phyloP scores from a whole-genome alignment of 2,113 vertebrate species.

The Miniopterus natalensis region DNA sequence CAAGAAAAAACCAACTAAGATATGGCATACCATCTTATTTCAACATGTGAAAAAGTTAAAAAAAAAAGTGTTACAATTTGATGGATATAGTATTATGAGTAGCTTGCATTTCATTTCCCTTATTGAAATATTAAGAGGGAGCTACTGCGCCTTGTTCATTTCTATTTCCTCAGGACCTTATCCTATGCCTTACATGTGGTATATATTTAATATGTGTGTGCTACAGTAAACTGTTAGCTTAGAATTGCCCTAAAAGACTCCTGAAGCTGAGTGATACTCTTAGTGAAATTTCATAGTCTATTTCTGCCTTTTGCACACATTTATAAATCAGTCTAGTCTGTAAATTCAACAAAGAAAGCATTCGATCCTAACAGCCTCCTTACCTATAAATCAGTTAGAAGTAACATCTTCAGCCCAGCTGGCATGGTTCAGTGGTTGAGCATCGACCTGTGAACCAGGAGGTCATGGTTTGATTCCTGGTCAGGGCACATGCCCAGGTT shows the following conservation, averaged over 20 bases:
- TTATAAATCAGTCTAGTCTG: not conserved
- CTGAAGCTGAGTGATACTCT: not conserved
- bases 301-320: not conserved
- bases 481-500: no score
- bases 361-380: not conserved
- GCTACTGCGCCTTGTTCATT: not conserved
- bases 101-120: slow-evolving; percentile 26
- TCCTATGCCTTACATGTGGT: not conserved
- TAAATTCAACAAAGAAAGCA: slow-evolving; percentile 21
- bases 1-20: not conserved
- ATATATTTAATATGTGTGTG: not conserved
- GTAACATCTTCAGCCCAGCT: no score
- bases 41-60: not conserved
- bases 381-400: not conserved
- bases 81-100: not conserved
- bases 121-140: not conserved
- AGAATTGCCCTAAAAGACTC: not conserved
- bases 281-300: not conserved
- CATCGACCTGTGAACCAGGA: no score
- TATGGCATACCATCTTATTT: not conserved
- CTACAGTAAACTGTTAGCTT: not conserved
- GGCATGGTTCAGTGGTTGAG: no score
- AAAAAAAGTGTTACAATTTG: not conserved
- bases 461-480: no score
- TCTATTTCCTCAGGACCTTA: not conserved